Conservation (phyloP, 2,888 invertebrate genomes). For the Teleogryllus oceanicus region DNA sequence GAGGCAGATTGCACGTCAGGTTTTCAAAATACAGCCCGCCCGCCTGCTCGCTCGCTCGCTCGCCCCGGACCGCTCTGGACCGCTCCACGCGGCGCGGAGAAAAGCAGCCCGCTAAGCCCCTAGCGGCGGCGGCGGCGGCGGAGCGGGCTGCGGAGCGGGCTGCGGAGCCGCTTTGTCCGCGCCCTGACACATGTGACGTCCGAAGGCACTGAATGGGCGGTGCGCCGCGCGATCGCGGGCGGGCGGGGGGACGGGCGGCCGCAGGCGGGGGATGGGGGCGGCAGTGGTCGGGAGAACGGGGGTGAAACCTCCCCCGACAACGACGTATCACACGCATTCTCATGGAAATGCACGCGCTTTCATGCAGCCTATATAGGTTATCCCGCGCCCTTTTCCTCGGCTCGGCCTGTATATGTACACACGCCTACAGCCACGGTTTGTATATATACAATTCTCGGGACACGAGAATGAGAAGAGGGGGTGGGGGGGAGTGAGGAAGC, state of each 20-base stretch:
- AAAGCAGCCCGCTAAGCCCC: too few relatives aligned
- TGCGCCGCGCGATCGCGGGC: neutral
- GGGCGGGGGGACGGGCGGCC: neutral
- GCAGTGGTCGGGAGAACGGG: neutral
- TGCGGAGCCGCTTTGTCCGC: neutral
- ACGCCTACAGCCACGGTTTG: neutral
- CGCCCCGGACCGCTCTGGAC: neutral
- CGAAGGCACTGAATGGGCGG: neutral
- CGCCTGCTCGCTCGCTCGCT: too few relatives aligned
- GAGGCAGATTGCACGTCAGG: neutral
- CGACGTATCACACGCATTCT: neutral
- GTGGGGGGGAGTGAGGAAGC: neutral
- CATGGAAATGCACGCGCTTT: neutral
- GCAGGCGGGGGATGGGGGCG: neutral
- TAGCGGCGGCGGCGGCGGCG: neutral
- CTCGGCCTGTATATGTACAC: neutral
- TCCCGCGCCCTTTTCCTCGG: neutral
- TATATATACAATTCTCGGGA: neutral
- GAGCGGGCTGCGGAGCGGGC: neutral
- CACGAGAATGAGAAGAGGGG: neutral
- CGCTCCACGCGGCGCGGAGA: neutral
- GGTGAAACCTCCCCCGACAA: neutral
- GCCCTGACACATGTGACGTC: conserved; percentile 9
- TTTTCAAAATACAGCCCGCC: neutral
- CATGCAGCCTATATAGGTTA: neutral